Percentiles rank a stretch among this genome's conserved stretches.
Evolutionary conservation across 2,888 invertebrate genomes (phyloP).

Genomic region (Lasioglossum oenotherae): DNA sequence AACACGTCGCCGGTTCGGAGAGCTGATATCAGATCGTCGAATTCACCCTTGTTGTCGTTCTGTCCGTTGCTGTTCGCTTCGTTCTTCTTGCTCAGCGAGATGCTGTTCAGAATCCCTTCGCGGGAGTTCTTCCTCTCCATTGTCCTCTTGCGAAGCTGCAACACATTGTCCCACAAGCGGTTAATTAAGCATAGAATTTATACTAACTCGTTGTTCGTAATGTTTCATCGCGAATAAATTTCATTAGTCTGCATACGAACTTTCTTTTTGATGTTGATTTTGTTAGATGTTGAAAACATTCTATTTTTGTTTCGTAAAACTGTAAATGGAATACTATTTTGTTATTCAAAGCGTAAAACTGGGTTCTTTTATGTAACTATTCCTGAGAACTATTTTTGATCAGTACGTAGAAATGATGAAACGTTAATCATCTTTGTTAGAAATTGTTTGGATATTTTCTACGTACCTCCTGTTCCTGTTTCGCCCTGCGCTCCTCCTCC

Average conservation of each 20-base stretch:
- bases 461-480: conserved; percentile 93
- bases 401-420: too few species aligned
- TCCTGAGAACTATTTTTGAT: too few species aligned
- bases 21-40: conserved; percentile 98
- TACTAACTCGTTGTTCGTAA: neutral
- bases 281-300: too few species aligned
- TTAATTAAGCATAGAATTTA: neutral
- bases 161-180: neutral
- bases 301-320: too few species aligned
- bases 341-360: too few species aligned
- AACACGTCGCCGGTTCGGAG: conserved; percentile 97
- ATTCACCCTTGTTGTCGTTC: conserved; percentile 91
- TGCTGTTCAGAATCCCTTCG: conserved; percentile 91
- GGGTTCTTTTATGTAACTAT: too few species aligned
- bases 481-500: conserved; percentile 94
- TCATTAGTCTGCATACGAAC: too few species aligned
- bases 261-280: too few species aligned
- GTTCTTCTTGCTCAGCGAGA: conserved; percentile 89
- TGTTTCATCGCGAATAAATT: too few species aligned
- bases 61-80: conserved; percentile 87
- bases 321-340: too few species aligned
- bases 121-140: conserved; percentile 93
- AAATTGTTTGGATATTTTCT: neutral
- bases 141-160: conserved; percentile 92
- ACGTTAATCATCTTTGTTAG: neutral